Evolutionary conservation across 2,797 vertebrate species (phyloP).

Genomic region (Glyptemys insculpta): DNA sequence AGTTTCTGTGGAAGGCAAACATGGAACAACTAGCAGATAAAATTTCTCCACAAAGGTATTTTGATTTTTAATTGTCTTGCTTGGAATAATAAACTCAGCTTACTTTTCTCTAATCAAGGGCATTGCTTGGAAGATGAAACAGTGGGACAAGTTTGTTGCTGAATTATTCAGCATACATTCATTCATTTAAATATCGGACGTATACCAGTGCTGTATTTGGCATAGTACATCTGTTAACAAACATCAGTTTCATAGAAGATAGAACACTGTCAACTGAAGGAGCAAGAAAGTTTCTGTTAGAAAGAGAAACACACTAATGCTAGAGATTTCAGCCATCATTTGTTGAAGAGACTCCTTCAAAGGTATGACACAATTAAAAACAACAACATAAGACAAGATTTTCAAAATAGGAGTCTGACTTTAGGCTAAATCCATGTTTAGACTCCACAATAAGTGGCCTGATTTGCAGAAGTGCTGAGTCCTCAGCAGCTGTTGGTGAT

Average conservation of each 20-base stretch:
- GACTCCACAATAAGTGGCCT: neutral
- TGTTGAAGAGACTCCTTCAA: neutral
- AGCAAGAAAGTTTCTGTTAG: neutral
- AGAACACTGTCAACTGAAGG: neutral
- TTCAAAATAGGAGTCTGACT: neutral
- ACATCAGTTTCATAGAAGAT: neutral
- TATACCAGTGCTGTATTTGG: neutral
- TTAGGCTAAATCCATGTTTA: neutral
- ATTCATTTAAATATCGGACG: neutral
- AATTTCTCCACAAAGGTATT: neutral
- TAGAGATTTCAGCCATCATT: neutral
- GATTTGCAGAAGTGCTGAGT: neutral
- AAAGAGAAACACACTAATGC: neutral
- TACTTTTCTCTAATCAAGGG: neutral
- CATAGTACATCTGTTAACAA: conserved; percentile 17
- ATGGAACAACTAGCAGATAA: neutral
- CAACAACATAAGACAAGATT: neutral
- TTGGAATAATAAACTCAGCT: neutral
- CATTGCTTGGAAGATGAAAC: neutral
- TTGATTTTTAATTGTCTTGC: neutral
- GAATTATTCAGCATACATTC: neutral
- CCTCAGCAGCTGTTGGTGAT: neutral
- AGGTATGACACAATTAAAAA: neutral
- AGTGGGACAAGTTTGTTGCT: neutral
- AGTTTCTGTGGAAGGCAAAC: neutral